phyloP scores from a whole-genome alignment of 2,797 vertebrate genomes.

The Cyclura pinguis region DNA sequence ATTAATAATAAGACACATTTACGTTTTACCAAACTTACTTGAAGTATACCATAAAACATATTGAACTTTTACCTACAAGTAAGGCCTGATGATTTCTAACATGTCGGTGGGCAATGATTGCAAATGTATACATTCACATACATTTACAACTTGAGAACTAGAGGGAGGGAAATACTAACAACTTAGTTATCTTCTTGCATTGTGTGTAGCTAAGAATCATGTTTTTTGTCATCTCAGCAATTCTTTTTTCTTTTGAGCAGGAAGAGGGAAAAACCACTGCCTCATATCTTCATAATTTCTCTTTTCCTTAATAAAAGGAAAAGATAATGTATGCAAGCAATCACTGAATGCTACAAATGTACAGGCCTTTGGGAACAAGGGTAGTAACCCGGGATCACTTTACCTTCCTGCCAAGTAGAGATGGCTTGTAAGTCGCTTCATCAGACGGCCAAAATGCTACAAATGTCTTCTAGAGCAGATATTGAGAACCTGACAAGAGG shows the following conservation, averaged over 20 bases:
- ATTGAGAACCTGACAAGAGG: constrained; percentile 76
- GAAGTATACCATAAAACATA: not conserved
- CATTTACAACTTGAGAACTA: not conserved
- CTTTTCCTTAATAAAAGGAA: constrained; percentile 52
- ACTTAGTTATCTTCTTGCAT: not conserved
- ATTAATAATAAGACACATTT: not conserved
- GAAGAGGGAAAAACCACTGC: not conserved
- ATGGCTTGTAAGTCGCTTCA: constrained; percentile 70
- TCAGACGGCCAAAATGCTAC: constrained; percentile 72
- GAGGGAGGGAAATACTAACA: constrained; percentile 26
- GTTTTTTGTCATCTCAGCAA: not conserved
- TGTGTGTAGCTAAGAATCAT: not conserved
- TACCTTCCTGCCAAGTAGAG: constrained; percentile 77
- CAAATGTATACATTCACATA: not conserved
- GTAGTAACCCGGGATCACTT: constrained; percentile 65
- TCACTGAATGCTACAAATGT: constrained; percentile 51
- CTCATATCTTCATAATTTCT: constrained; percentile 46
- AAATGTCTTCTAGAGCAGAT: constrained; percentile 76
- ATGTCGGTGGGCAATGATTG: not conserved
- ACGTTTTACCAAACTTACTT: not conserved
- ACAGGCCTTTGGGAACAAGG: constrained; percentile 61
- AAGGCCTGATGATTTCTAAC: not conserved
- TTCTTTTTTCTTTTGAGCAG: not conserved
- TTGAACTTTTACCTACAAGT: not conserved
- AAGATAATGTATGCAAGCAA: constrained; percentile 53